Percentiles rank a stretch among this genome's conserved stretches.
Evolutionary conservation across 1,140 invertebrate genomes (phyloP).

Genomic region (Zeugodacus cucurbitae): DNA sequence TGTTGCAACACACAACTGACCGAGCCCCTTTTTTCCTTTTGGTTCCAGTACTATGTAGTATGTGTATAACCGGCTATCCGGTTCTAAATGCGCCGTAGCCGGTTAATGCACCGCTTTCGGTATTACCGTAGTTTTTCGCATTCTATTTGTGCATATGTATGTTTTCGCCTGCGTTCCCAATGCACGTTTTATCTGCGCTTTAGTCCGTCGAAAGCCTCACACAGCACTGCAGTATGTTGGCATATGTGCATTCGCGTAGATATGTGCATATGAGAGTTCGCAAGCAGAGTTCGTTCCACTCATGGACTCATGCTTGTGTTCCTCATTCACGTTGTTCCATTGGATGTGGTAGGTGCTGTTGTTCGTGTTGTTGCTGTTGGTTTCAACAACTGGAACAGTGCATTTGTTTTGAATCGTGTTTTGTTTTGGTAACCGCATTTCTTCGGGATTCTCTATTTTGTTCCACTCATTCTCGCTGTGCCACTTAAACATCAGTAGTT

Average conservation of each 20-base stretch:
- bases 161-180: neutral
- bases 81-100: neutral
- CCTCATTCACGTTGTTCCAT: neutral
- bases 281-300: constrained; percentile 4
- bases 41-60: neutral
- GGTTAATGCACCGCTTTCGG: neutral
- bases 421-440: constrained; percentile 41
- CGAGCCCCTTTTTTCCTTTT: constrained; percentile 2
- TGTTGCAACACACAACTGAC: neutral
- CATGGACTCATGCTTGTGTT: constrained; percentile 8
- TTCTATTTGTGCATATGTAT: neutral
- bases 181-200: neutral
- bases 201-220: neutral
- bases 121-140: neutral
- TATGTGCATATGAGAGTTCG: neutral
- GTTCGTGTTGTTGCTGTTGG: neutral
- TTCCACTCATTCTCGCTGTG: neutral
- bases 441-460: constrained; percentile 42
- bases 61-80: neutral
- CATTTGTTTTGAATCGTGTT: constrained; percentile 41
- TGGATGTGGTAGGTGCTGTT: neutral
- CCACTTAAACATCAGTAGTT: neutral
- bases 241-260: neutral
- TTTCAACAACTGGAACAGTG: neutral
- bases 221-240: neutral